A percentile compares a stretch with the other conserved stretches of the same genome.
These are phyloP conservation scores for Folsomia manolachei DNA, from an alignment of 2,888 invertebrate genomes.

Conservation along the genomic window DNA sequence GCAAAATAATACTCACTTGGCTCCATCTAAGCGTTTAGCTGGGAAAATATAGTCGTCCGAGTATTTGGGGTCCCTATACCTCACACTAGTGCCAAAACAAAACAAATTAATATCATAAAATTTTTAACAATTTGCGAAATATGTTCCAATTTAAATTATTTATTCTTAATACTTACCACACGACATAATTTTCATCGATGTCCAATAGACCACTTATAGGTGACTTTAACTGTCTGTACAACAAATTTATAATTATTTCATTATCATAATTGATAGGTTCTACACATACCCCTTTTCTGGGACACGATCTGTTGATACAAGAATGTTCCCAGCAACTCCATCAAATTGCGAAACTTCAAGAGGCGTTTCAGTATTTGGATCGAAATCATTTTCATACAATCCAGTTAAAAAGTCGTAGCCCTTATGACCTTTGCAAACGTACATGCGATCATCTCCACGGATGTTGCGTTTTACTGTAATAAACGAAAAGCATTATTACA, in stretches of 20 bases:
- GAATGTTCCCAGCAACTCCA: conserved; percentile 79
- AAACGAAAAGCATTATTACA: background rate
- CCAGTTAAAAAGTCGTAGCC: conserved; percentile 69
- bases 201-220: conserved; percentile 70
- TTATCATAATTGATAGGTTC: conserved; percentile 41
- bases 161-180: conserved; percentile 54
- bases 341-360: conserved; percentile 67
- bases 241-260: no score
- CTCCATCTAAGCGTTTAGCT: conserved; percentile 62
- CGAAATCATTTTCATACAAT: conserved; percentile 64
- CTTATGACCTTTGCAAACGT: conserved; percentile 70
- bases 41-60: conserved; percentile 71
- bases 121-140: conserved; percentile 51
- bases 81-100: no score
- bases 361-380: conserved; percentile 56
- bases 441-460: conserved; percentile 84
- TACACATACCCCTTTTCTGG: conserved; percentile 64
- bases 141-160: conserved; percentile 15
- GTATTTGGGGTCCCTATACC: conserved; percentile 77
- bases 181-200: conserved; percentile 55
- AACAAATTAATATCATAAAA: no score
- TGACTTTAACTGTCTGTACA: conserved; percentile 66
- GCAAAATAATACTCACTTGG: conserved; percentile 53
- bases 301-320: conserved; percentile 70
- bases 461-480: conserved; percentile 71